Conservation (phyloP, 2,888 invertebrate genomes). For the Piscicola geometra region DNA sequence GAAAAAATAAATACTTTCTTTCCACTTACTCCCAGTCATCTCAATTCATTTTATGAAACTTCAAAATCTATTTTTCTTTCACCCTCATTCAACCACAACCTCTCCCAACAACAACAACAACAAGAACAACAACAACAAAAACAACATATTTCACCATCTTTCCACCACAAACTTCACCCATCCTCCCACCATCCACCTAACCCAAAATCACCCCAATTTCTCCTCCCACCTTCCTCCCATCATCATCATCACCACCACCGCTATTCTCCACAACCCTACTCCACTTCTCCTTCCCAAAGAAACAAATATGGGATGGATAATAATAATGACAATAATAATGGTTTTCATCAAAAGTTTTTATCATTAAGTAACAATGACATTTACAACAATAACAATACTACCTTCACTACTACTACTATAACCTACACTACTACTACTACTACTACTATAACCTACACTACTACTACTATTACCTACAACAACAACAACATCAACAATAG, state of each 20-base stretch:
- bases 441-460: neutral
- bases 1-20: neutral
- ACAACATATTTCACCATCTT: neutral
- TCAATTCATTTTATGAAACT: too few species aligned
- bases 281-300: neutral
- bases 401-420: neutral
- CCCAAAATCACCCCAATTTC: neutral
- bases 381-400: neutral
- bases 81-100: too few species aligned
- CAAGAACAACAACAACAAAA: neutral
- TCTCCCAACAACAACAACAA: constrained; percentile 14
- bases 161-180: neutral
- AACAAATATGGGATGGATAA: too few species aligned
- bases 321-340: too few species aligned
- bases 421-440: neutral
- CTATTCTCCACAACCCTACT: neutral
- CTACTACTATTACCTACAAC: neutral
- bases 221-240: neutral
- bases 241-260: neutral
- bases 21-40: neutral
- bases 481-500: neutral
- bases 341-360: neutral
- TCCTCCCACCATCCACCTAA: neutral
- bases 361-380: constrained; percentile 1
- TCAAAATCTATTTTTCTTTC: too few species aligned